These are phyloP conservation scores for Gryllus longicercus DNA, from an alignment of 2,888 invertebrate genomes.

Conservation along the genomic window DNA sequence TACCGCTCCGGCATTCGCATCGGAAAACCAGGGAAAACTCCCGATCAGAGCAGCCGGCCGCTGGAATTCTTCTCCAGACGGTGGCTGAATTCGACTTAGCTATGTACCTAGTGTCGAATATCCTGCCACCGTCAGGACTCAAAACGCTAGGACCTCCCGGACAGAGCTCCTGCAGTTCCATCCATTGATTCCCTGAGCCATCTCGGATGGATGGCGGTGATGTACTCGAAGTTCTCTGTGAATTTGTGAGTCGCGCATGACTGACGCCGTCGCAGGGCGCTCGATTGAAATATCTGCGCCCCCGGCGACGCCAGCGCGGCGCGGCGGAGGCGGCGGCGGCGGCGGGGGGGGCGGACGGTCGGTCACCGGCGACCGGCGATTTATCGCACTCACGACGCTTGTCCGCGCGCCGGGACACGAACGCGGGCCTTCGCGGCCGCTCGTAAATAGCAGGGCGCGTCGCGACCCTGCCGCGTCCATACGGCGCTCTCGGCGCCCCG, in stretches of 20 bases:
- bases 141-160: too few species aligned
- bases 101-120: too few species aligned
- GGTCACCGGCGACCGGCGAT: background rate
- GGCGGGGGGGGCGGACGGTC: too few species aligned
- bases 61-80: too few species aligned
- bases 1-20: too few species aligned
- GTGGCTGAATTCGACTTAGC: too few species aligned
- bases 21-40: too few species aligned
- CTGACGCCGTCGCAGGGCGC: background rate
- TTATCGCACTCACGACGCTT: background rate
- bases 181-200: background rate
- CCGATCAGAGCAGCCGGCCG: too few species aligned
- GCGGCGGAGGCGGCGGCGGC: background rate
- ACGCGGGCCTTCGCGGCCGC: background rate
- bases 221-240: background rate
- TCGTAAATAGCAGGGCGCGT: background rate
- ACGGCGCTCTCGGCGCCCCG: too few species aligned
- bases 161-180: too few species aligned
- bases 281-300: background rate
- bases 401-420: slow-evolving; percentile 17
- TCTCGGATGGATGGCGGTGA: background rate
- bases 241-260: background rate
- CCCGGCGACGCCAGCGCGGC: background rate
- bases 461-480: background rate
- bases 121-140: too few species aligned